A percentile compares a stretch with the other conserved stretches of the same genome.
Evolutionary conservation across 2,797 vertebrate species (phyloP).

Genomic region (Pseudochirops corinnae): DNA sequence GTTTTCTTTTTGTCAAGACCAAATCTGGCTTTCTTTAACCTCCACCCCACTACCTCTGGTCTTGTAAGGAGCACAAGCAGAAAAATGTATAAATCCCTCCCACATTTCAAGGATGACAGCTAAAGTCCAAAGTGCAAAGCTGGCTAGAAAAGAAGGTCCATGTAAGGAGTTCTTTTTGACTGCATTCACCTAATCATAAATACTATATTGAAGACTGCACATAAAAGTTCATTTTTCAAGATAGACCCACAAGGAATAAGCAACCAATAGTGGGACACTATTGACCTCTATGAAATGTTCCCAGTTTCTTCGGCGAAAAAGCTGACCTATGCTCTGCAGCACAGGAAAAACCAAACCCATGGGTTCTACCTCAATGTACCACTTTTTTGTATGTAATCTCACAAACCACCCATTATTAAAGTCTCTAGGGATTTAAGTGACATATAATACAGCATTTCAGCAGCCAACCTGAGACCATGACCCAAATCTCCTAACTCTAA

Average conservation of each 20-base stretch:
- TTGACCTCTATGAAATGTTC: too few relatives aligned
- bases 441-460: neutral
- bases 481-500: neutral
- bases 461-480: neutral
- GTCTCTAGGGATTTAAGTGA: slow-evolving; percentile 5
- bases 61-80: neutral
- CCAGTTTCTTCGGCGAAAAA: too few relatives aligned
- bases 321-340: too few relatives aligned
- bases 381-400: neutral
- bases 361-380: too few relatives aligned
- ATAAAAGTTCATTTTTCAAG: too few relatives aligned
- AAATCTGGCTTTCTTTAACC: neutral
- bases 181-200: too few relatives aligned
- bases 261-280: too few relatives aligned
- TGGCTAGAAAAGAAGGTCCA: too few relatives aligned
- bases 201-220: too few relatives aligned
- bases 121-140: neutral
- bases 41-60: neutral
- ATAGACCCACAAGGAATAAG: too few relatives aligned
- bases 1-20: neutral
- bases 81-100: neutral
- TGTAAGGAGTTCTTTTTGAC: too few relatives aligned
- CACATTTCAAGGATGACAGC: neutral
- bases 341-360: too few relatives aligned
- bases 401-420: neutral